Evolutionary conservation across 2,797 vertebrate species (phyloP).

Genomic region (Bucorvus abyssinicus): DNA sequence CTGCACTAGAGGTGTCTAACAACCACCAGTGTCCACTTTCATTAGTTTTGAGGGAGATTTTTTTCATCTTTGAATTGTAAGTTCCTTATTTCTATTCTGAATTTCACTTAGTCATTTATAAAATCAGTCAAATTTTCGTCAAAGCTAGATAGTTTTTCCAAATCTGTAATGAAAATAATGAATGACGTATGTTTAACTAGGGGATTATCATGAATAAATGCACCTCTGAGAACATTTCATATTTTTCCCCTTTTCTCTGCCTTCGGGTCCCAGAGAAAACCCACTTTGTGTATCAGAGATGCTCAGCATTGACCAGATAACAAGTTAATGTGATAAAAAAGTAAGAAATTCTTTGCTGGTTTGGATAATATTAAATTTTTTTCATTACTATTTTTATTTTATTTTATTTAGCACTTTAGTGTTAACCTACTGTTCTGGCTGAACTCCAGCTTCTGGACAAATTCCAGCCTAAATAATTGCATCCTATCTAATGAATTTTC

Average conservation of each 20-base stretch:
- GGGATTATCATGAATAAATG: not conserved
- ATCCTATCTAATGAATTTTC: constrained; percentile 24
- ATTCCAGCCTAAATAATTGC: constrained; percentile 42
- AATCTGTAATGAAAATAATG: not conserved
- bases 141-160: not conserved
- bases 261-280: not conserved
- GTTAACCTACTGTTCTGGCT: not conserved
- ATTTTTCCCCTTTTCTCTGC: not conserved
- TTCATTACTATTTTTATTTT: not conserved
- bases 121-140: not conserved
- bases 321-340: not conserved
- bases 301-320: not conserved
- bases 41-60: not conserved
- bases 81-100: not conserved
- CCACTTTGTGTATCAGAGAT: not conserved
- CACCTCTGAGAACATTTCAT: not conserved
- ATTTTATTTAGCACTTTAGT: not conserved
- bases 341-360: not conserved
- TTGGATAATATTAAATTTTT: not conserved
- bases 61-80: not conserved
- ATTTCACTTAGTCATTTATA: not conserved
- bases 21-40: not conserved
- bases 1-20: not conserved
- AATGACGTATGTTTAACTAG: not conserved
- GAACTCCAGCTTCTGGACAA: constrained; percentile 24